Percentiles rank a stretch among this genome's conserved stretches.
Evolutionary conservation across 2,888 invertebrate species (phyloP).

Genomic region (Sphaeridia pumilis): DNA sequence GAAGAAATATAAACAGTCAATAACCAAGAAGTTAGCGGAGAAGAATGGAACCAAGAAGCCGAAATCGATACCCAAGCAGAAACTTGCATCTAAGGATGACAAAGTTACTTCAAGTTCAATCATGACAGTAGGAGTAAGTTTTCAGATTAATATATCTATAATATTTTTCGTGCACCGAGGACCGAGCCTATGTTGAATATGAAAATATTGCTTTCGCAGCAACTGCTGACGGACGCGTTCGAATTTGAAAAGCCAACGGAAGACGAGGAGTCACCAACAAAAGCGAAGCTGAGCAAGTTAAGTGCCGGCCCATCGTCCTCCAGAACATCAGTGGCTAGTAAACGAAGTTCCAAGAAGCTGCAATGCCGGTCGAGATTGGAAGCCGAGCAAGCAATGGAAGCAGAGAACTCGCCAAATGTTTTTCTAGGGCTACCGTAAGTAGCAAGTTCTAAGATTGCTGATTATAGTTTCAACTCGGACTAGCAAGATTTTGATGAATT

Average conservation of each 20-base stretch:
- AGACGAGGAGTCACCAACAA: not conserved
- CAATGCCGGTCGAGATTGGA: too few relatives aligned
- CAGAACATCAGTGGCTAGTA: too few relatives aligned
- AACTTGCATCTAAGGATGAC: conserved; percentile 36
- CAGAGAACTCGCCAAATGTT: not conserved
- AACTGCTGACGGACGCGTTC: conserved; percentile 50
- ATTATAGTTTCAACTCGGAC: not conserved
- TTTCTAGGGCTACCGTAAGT: not conserved
- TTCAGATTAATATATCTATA: not conserved
- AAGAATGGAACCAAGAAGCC: conserved; percentile 6
- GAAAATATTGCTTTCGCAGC: conserved; percentile 40
- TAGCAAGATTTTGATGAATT: not conserved
- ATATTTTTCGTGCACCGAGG: not conserved
- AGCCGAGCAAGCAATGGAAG: not conserved
- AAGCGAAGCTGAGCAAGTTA: not conserved
- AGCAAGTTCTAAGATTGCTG: conserved; percentile 18
- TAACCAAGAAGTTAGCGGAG: conserved; percentile 39
- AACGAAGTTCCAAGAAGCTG: too few relatives aligned
- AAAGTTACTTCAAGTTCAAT: conserved; percentile 22
- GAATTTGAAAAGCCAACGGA: conserved; percentile 36
- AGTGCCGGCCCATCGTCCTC: too few relatives aligned
- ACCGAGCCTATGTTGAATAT: not conserved
- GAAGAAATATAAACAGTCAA: too few relatives aligned
- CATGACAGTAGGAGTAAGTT: conserved; percentile 28
- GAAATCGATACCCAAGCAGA: conserved; percentile 13